These are phyloP conservation scores for Doryteuthis pealeii DNA, from an alignment of 1,140 invertebrate species.

Conservation along the genomic window DNA sequence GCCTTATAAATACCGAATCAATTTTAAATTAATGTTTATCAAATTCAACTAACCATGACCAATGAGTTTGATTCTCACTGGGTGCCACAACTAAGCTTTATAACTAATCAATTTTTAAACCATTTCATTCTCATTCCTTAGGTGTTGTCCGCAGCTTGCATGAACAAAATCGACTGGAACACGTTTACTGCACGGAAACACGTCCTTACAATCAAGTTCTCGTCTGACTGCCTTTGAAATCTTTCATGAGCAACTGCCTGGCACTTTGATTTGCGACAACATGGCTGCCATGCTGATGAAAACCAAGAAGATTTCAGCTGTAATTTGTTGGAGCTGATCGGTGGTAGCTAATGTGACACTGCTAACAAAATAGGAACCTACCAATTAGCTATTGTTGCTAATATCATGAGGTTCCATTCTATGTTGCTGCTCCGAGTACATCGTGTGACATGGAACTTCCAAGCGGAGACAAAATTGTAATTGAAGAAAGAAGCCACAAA, in stretches of 20 bases:
- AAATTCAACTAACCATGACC: no score
- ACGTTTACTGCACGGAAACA: slow-evolving; percentile 94
- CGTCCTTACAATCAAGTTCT: slow-evolving; percentile 92
- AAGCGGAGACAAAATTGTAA: slow-evolving; percentile 84
- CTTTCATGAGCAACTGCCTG: slow-evolving; percentile 88
- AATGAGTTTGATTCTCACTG: no score
- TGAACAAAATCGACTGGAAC: slow-evolving; percentile 72
- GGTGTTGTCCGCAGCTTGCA: slow-evolving; percentile 84
- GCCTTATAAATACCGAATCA: no score
- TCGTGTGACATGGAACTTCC: slow-evolving; percentile 83
- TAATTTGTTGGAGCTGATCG: slow-evolving; percentile 61
- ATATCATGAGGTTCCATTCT: slow-evolving; percentile 91
- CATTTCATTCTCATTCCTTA: slow-evolving; percentile 33
- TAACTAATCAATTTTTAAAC: no score
- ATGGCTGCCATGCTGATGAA: slow-evolving; percentile 92
- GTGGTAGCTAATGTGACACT: slow-evolving; percentile 94
- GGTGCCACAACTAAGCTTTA: no score
- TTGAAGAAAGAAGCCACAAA: slow-evolving; percentile 86
- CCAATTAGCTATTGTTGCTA: slow-evolving; percentile 86
- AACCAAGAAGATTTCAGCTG: slow-evolving; percentile 62
- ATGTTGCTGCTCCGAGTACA: slow-evolving; percentile 89
- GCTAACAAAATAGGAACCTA: slow-evolving; percentile 99
- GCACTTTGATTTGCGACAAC: slow-evolving; percentile 90
- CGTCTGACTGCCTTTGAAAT: slow-evolving; percentile 95
- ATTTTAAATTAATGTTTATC: no score